Conservation (phyloP, 2,797 vertebrate species). For the Pelobates cultripes region DNA sequence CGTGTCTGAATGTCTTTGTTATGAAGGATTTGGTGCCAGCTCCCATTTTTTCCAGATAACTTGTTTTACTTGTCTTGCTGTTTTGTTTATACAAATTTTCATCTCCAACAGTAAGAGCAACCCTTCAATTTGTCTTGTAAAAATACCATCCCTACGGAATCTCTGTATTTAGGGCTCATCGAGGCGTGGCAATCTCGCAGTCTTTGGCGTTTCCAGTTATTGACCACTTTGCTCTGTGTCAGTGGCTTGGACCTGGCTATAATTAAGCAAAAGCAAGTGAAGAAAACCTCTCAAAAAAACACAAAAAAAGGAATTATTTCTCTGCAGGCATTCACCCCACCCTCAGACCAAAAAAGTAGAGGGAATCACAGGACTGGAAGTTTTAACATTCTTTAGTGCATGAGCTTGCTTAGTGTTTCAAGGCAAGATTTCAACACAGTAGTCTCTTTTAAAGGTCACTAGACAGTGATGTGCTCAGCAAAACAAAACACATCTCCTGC, state of each 20-base stretch:
- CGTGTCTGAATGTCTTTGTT: neutral
- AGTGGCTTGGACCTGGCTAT: slow-evolving; percentile 13
- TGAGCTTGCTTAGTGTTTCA: slow-evolving; percentile 8
- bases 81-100: neutral
- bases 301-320: neutral
- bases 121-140: slow-evolving; percentile 28
- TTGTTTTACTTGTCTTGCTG: slow-evolving; percentile 17
- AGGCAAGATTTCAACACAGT: slow-evolving; percentile 13
- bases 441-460: slow-evolving; percentile 39
- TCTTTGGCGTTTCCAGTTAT: neutral
- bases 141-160: slow-evolving; percentile 34
- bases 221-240: slow-evolving; percentile 1
- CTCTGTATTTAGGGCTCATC: slow-evolving; percentile 34
- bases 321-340: neutral
- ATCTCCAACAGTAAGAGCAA: slow-evolving; percentile 4
- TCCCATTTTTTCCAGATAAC: slow-evolving; percentile 6
- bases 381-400: slow-evolving; percentile 7
- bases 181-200: neutral
- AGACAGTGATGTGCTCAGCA: slow-evolving; percentile 17
- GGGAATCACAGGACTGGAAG: neutral
- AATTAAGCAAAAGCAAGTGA: slow-evolving; percentile 20
- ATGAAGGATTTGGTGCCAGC: neutral
- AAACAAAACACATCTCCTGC: slow-evolving; percentile 24
- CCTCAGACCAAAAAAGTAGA: slow-evolving; percentile 1
- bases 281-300: slow-evolving; percentile 8